Evolutionary conservation across 2,113 vertebrate species (phyloP), one percentile per base, ranked within the genome.

Genomic region (Proterorhinus semilunaris): DNA sequence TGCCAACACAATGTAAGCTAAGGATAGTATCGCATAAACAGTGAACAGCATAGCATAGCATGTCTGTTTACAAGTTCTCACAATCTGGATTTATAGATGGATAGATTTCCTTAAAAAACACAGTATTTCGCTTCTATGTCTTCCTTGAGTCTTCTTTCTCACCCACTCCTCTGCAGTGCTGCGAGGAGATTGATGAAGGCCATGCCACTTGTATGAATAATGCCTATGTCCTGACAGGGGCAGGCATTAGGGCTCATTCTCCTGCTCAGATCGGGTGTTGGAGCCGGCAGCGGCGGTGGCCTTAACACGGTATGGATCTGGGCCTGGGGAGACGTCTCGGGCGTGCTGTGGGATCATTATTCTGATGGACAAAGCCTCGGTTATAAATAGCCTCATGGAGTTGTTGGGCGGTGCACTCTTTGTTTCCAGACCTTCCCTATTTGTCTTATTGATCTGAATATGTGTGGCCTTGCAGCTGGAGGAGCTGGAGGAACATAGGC

Each of bases 311-410:
- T 90, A 90, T 92, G 80, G 91, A 92, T 92, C 88, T 54, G 44
- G 59, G 82, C 82, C 89, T 85, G 73, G 74, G 88, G 89, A 82
- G 87, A 77, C 83, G 79, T 82, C 81, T 81, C 77, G 66, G 76
- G 76, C 74, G 69, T 54, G 68, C 89, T 76, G 68, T 78, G 77
- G 79, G 85, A 92, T 91, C 89, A 88, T 91, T 92, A 91, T 88
- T 89, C 69, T 86, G 71, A 89, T 87, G 86, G 84, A 89, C 87
- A 82, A 80, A 83, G 79, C 78, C 72, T 65, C 21, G 15, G 87
- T 91, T 92, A 91, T 91, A 91, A 92, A 92, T 90, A 90, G 90
- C 74, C 78, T 79, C 82, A 84, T 89, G 83, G 86, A 91, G 86
- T 86, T 90, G 86, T 89, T 86, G 76, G 88, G 80, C 71, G 65